Conservation (phyloP, 2,113 vertebrate species). For the Sylvietta virens region DNA sequence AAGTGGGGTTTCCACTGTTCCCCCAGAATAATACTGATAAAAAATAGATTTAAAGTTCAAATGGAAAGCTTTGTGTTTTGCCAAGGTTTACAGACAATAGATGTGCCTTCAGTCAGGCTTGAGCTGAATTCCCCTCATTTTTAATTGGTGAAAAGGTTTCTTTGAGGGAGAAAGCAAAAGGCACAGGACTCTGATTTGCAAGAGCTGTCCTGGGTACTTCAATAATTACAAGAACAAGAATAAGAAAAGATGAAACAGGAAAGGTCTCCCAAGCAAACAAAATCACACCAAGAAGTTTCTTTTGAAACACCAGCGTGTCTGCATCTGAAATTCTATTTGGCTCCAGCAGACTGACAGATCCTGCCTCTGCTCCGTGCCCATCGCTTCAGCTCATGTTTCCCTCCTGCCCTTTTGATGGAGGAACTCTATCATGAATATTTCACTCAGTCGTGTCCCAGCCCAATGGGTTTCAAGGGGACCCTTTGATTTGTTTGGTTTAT, state of each 20-base stretch:
- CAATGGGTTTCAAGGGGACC: not conserved
- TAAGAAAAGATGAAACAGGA: not conserved
- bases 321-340: not conserved
- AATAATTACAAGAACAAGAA: not conserved
- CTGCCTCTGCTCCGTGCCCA: not conserved
- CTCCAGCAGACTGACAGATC: not conserved
- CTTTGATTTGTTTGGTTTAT: not conserved
- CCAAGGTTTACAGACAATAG: not conserved
- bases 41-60: not conserved
- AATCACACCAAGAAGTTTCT: not conserved
- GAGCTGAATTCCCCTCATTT: not conserved
- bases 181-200: not conserved
- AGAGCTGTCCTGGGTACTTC: not conserved
- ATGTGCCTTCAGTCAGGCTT: not conserved
- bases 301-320: not conserved
- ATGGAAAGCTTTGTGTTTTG: not conserved
- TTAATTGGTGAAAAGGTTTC: not conserved
- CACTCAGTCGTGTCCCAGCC: not conserved
- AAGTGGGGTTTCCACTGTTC: not conserved
- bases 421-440: not conserved
- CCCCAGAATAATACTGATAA: not conserved
- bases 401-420: not conserved
- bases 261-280: not conserved
- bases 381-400: not conserved
- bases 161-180: not conserved